Evolutionary conservation across 1,140 invertebrate species (phyloP), one percentile per base, ranked within the genome.

Genomic region (Eufriesea mexicana): DNA sequence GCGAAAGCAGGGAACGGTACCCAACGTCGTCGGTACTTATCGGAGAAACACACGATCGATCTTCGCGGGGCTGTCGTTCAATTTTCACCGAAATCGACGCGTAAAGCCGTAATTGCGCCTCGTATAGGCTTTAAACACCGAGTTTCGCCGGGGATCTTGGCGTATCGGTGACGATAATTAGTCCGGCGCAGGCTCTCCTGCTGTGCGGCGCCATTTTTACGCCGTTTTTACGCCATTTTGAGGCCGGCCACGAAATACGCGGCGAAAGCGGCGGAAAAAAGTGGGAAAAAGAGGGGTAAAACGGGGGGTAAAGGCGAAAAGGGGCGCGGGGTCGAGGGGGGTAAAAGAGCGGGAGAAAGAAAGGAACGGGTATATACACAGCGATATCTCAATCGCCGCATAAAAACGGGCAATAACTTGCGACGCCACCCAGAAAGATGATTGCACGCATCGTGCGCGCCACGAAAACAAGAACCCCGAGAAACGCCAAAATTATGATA

Each of bases 401-500:
- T 90, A 92, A 92, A 90, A 93, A 92, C 90, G 88, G 88, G 87
- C 89, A 92, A 93, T 93, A 93, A 92, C 90, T 89, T 90, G 88
- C 89, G 89, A 91, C 92, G 91, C 92, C 92, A 93, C 90, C 92
- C 92, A 92, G 93, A 92, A 89, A 83, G 90, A 91, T 92, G 91
- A 94, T 94, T 93, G 92, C 90, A 90, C 72, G 70, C 82, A 72
- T 73, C 87, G 86, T 89, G 66, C 83, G 66, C 83, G 86, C 85
- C 80, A 84, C 85, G 88, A 86, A 90, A 91, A 91, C 89, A 90
- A 90, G 89, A 92, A 92, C 88, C 81, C 79, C 73, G 88, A 89
- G 88, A 93, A 93, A 93, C 90, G 89, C 91, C 91, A 89, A 93
- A 93, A 93, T 93, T 94, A 93, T 92, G 92, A 94, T 93, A 94